A percentile compares a stretch with the other conserved stretches of the same genome.
Evolutionary conservation across 2,888 invertebrate genomes (phyloP).

Genomic region (Alitta virens): DNA sequence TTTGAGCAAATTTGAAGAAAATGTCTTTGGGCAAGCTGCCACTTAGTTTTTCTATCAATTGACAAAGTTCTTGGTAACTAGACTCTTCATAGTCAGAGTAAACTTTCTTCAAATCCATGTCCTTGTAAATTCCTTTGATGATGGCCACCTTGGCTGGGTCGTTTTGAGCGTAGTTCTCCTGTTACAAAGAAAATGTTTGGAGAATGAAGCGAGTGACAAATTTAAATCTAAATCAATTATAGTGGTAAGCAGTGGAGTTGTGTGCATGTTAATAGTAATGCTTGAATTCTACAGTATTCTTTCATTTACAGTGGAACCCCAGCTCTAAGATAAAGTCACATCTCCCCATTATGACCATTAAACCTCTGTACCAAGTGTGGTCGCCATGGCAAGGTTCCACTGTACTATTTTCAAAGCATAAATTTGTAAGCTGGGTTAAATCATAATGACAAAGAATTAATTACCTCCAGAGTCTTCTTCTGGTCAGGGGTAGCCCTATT

Average conservation of each 20-base stretch:
- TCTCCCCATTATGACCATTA: too few relatives aligned
- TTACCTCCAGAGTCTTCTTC: conserved; percentile 40
- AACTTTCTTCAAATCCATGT: conserved; percentile 40
- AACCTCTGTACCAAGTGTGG: too few relatives aligned
- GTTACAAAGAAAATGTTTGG: conserved; percentile 16
- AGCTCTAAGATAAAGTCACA: too few relatives aligned
- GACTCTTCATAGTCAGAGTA: conserved; percentile 51
- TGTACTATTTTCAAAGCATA: too few relatives aligned
- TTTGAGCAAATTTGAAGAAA: conserved; percentile 47
- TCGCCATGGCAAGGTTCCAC: too few relatives aligned
- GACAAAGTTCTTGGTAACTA: conserved; percentile 41
- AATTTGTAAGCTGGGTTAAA: too few relatives aligned
- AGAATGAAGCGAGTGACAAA: too few relatives aligned
- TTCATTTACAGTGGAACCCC: too few relatives aligned
- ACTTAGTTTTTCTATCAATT: conserved; percentile 40
- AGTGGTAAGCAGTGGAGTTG: not conserved
- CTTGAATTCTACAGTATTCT: not conserved
- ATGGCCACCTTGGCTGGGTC: conserved; percentile 40
- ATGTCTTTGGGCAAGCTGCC: conserved; percentile 45
- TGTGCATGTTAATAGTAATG: not conserved
- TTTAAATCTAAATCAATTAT: not conserved
- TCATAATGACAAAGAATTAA: too few relatives aligned
- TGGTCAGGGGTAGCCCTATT: conserved; percentile 38
- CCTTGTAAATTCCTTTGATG: conserved; percentile 48
- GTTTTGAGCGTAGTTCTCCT: conserved; percentile 50